phyloP scores from a whole-genome alignment of 2,888 invertebrate species.

The Clitarchus hookeri region DNA sequence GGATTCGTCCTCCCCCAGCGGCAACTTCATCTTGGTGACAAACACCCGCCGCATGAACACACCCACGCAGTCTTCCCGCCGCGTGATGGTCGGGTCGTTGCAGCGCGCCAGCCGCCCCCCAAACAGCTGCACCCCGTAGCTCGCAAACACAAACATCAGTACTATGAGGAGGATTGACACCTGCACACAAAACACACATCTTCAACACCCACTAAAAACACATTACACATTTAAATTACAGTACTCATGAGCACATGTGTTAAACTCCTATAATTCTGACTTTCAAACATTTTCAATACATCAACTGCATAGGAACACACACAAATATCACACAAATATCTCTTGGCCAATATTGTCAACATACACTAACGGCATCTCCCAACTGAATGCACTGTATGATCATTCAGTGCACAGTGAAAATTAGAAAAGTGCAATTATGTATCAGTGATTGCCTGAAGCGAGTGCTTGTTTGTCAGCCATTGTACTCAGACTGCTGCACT shows the following conservation, averaged over 20 bases:
- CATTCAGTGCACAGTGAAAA: too few relatives aligned
- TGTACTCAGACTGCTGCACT: too few relatives aligned
- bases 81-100: constrained; percentile 88
- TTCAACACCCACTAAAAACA: background rate
- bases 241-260: background rate
- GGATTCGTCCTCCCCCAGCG: constrained; percentile 78
- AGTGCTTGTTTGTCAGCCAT: too few relatives aligned
- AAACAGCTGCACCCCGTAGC: constrained; percentile 97
- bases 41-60: constrained; percentile 94
- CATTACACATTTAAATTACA: background rate
- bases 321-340: too few relatives aligned
- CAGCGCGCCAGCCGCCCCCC: constrained; percentile 95
- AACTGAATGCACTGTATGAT: too few relatives aligned
- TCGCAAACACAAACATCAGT: constrained; percentile 98
- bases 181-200: constrained; percentile 54
- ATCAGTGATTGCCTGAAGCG: too few relatives aligned
- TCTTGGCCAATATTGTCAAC: too few relatives aligned
- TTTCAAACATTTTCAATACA: background rate
- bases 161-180: constrained; percentile 95
- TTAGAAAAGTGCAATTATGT: too few relatives aligned
- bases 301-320: too few relatives aligned
- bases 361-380: too few relatives aligned
- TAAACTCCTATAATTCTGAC: constrained; percentile 23
- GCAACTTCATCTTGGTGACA: constrained; percentile 97
- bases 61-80: constrained; percentile 88